Evolutionary conservation across 2,797 vertebrate species (phyloP).

Genomic region (Liparis tanakae): DNA sequence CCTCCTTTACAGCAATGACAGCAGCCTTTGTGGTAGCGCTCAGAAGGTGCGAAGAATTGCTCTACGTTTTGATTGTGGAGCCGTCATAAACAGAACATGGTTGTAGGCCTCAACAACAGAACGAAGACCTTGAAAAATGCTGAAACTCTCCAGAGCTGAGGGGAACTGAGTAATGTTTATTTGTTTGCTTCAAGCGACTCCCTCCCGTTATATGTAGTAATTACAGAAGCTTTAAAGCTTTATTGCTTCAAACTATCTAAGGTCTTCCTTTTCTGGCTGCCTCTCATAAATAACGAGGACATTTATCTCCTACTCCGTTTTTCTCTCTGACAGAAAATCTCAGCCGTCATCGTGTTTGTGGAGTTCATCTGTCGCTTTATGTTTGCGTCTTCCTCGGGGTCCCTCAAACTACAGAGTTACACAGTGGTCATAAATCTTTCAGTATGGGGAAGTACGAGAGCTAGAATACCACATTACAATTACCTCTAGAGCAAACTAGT

Average conservation of each 20-base stretch:
- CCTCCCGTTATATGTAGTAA: not conserved
- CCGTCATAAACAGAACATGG: too few relatives aligned
- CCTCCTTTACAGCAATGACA: constrained; percentile 34
- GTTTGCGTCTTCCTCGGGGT: constrained; percentile 10
- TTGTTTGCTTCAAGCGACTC: not conserved
- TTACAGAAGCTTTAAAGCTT: constrained; percentile 5
- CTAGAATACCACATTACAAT: not conserved
- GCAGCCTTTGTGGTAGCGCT: constrained; percentile 16
- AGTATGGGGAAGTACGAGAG: not conserved
- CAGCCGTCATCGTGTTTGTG: constrained; percentile 6
- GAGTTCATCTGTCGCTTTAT: constrained; percentile 14
- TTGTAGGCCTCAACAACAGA: not conserved
- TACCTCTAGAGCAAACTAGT: not conserved
- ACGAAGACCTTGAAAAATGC: not conserved
- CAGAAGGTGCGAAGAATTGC: not conserved
- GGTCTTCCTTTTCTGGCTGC: not conserved
- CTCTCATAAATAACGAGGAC: constrained; percentile 9
- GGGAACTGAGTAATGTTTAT: not conserved
- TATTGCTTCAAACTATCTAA: not conserved
- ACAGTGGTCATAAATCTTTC: constrained; percentile 32
- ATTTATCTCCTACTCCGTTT: not conserved
- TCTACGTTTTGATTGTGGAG: not conserved
- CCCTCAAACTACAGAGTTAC: constrained; percentile 4
- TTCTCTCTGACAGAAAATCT: constrained; percentile 11
- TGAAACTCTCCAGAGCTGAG: not conserved